These are phyloP conservation scores for Knipowitschia caucasica DNA, from an alignment of 2,797 vertebrate species.

Conservation along the genomic window DNA sequence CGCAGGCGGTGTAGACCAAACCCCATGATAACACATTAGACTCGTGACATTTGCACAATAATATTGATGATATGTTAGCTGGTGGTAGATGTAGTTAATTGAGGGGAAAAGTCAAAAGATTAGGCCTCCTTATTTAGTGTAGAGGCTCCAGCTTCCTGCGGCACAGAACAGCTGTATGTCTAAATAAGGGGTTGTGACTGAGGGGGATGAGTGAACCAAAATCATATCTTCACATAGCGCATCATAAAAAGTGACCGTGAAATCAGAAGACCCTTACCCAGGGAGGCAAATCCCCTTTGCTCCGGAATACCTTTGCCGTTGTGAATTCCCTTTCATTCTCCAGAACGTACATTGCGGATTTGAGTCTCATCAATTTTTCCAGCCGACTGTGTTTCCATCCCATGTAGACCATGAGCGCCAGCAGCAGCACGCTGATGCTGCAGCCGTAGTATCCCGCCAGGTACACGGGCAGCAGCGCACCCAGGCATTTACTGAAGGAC, in stretches of 20 bases:
- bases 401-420: conserved; percentile 75
- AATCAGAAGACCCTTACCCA: conserved; percentile 71
- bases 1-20: conserved; percentile 11
- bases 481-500: conserved; percentile 77
- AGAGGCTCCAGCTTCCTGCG: conserved; percentile 28
- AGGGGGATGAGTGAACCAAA: conserved; percentile 5
- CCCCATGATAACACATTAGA: conserved; percentile 16
- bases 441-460: conserved; percentile 80
- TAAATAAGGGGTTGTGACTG: conserved; percentile 53
- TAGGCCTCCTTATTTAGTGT: conserved; percentile 29
- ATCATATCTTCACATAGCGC: conserved; percentile 4
- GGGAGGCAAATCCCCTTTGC: conserved; percentile 70
- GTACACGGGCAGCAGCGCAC: conserved; percentile 77
- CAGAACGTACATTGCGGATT: conserved; percentile 74
- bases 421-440: conserved; percentile 71
- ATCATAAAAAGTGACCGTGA: not conserved
- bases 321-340: conserved; percentile 74
- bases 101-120: not conserved
- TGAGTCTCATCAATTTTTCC: conserved; percentile 69
- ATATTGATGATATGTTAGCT: too few species aligned
- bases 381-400: conserved; percentile 78
- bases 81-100: not conserved
- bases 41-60: not conserved
- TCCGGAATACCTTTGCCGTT: conserved; percentile 56
- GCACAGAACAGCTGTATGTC: conserved; percentile 50